Evolutionary conservation across 92 coral and sea anemone species (phyloP).

Genomic region (Meandrina meandrites): DNA sequence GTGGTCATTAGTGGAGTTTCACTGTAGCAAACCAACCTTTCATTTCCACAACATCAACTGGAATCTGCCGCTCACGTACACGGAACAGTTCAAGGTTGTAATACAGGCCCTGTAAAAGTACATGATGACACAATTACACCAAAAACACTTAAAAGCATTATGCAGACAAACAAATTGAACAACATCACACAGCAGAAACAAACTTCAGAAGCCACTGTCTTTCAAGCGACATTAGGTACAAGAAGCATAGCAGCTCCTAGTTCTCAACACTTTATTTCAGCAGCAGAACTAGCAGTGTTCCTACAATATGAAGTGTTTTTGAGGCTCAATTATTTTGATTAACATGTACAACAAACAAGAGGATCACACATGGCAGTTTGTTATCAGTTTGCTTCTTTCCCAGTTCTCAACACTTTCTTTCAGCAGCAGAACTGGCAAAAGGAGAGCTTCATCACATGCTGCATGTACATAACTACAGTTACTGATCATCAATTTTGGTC

Average conservation of each 20-base stretch:
- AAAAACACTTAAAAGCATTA: not conserved
- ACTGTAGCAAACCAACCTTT: slow-evolving; percentile 67
- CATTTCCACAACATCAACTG: slow-evolving; percentile 96
- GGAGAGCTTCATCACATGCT: slow-evolving; percentile 69
- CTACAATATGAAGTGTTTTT: too few relatives aligned
- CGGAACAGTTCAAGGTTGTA: slow-evolving; percentile 97
- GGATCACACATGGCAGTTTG: not conserved
- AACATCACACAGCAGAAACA: not conserved
- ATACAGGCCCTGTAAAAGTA: slow-evolving; percentile 76
- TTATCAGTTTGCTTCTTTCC: slow-evolving; percentile 47
- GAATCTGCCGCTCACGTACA: slow-evolving; percentile 90
- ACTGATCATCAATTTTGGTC: too few relatives aligned
- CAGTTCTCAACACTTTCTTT: slow-evolving; percentile 68
- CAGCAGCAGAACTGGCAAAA: slow-evolving; percentile 95
- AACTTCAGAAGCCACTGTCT: too few relatives aligned
- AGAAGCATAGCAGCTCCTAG: too few relatives aligned
- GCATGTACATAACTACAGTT: not conserved
- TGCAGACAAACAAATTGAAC: not conserved
- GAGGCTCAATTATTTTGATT: not conserved
- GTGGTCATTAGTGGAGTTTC: not conserved
- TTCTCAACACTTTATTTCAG: too few relatives aligned
- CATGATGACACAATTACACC: too few relatives aligned
- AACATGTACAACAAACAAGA: not conserved
- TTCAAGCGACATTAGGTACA: too few relatives aligned
- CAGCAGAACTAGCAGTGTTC: too few relatives aligned